Evolutionary conservation across 2,113 vertebrate genomes (phyloP).

Genomic region (Bos indicus): DNA sequence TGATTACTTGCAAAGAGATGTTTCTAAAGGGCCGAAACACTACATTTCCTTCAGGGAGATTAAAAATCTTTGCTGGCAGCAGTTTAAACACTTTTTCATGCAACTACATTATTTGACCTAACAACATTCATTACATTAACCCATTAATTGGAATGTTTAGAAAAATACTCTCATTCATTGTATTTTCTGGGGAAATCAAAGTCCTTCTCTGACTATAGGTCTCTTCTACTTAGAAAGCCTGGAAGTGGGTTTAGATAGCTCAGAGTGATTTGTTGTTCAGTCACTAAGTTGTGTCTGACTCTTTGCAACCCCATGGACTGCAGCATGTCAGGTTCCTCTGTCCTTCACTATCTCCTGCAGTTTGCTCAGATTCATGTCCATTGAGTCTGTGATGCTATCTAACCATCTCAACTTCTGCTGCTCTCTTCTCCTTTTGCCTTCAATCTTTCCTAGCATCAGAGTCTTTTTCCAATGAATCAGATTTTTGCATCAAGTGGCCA

Average conservation of each 20-base stretch:
- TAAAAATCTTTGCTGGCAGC: not conserved
- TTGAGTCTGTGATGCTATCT: not conserved
- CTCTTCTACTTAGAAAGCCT: not conserved
- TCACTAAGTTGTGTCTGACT: not conserved
- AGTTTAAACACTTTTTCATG: not conserved
- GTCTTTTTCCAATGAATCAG: not conserved
- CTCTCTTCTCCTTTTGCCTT: not conserved
- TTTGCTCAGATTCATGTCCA: not conserved
- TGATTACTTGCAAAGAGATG: conserved; percentile 15
- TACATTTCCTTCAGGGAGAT: not conserved
- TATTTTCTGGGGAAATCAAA: not conserved
- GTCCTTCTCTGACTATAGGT: not conserved
- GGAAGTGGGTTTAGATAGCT: not conserved
- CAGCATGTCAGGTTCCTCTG: not conserved
- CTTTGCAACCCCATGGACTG: not conserved
- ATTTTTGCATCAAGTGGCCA: not conserved
- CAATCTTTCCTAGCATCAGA: not conserved
- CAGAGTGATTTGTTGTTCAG: not conserved
- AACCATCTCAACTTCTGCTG: not conserved
- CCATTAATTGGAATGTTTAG: not conserved
- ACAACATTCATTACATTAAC: not conserved
- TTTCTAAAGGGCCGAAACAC: not conserved
- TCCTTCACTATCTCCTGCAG: not conserved
- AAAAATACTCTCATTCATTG: not conserved
- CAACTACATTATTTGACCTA: not conserved